Evolutionary conservation across 2,797 vertebrate genomes (phyloP).

Genomic region (Coreius guichenoti): DNA sequence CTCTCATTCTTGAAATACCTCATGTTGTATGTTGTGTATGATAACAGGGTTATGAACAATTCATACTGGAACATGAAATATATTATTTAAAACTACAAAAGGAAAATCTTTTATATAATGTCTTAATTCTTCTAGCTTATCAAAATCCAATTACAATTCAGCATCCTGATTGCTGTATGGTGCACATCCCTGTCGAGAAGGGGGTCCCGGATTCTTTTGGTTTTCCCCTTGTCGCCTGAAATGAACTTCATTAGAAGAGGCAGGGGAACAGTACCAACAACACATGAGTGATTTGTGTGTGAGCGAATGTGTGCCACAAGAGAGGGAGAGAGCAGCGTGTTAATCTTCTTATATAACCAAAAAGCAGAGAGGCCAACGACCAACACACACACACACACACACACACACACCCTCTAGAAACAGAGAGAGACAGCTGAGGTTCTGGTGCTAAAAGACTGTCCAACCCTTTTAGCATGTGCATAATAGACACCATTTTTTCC

Average conservation of each 20-base stretch:
- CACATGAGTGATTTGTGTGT: slow-evolving; percentile 16
- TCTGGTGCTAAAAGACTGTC: slow-evolving; percentile 30
- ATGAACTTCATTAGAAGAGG: slow-evolving; percentile 18
- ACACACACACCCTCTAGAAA: not conserved
- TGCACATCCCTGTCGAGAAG: not conserved
- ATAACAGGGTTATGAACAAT: not conserved
- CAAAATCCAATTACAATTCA: not conserved
- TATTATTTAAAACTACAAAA: not conserved
- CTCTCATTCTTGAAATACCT: no score
- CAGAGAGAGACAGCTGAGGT: slow-evolving; percentile 27
- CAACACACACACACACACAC: not conserved
- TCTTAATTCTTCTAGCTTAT: not conserved
- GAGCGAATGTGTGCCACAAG: not conserved
- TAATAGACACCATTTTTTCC: not conserved
- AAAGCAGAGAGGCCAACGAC: slow-evolving; percentile 14
- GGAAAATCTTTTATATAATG: not conserved
- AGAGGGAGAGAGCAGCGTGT: slow-evolving; percentile 3
- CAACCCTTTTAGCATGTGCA: not conserved
- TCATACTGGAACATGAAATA: not conserved
- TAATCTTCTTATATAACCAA: slow-evolving; percentile 46
- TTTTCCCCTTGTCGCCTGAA: not conserved
- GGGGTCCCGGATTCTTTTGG: not conserved
- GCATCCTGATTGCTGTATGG: not conserved
- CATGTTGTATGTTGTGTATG: no score
- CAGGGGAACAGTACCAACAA: slow-evolving; percentile 8